phyloP scores from a whole-genome alignment of 2,888 invertebrate species.

The Drosophila heteroneura region DNA sequence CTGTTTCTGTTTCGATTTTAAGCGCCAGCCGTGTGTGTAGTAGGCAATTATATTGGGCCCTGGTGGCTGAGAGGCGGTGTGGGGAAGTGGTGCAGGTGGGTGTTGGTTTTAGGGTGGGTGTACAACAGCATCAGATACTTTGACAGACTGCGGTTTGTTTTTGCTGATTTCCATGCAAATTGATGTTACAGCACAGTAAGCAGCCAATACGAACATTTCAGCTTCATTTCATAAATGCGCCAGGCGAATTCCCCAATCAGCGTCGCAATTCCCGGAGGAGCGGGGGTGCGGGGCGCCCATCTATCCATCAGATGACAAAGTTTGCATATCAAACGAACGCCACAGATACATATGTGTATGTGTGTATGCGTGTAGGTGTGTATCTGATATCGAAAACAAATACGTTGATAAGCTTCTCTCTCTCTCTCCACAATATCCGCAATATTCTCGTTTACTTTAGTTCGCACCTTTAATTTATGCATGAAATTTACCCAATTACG shows the following conservation, averaged over 20 bases:
- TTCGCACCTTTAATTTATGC: slow-evolving; percentile 61
- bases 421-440: slow-evolving; percentile 6
- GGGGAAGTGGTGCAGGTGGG: background rate
- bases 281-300: background rate
- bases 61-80: background rate
- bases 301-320: slow-evolving; percentile 51
- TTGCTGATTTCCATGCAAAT: slow-evolving; percentile 74
- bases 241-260: slow-evolving; percentile 62
- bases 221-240: slow-evolving; percentile 73
- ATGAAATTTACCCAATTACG: slow-evolving; percentile 44
- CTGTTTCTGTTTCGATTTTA: background rate
- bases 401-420: slow-evolving; percentile 22
- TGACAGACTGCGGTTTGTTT: slow-evolving; percentile 55
- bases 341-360: slow-evolving; percentile 12
- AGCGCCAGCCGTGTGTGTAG: slow-evolving; percentile 1
- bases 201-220: slow-evolving; percentile 68
- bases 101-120: slow-evolving; percentile 4
- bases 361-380: background rate
- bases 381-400: slow-evolving; percentile 10
- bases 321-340: slow-evolving; percentile 70
- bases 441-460: slow-evolving; percentile 12
- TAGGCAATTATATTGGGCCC: slow-evolving; percentile 1
- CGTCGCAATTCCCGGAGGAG: slow-evolving; percentile 35
- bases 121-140: slow-evolving; percentile 38
- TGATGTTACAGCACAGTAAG: slow-evolving; percentile 78